Percentiles rank a stretch among this genome's conserved stretches.
phyloP scores from a whole-genome alignment of 2,888 invertebrate species.

The Xestia c-nigrum region DNA sequence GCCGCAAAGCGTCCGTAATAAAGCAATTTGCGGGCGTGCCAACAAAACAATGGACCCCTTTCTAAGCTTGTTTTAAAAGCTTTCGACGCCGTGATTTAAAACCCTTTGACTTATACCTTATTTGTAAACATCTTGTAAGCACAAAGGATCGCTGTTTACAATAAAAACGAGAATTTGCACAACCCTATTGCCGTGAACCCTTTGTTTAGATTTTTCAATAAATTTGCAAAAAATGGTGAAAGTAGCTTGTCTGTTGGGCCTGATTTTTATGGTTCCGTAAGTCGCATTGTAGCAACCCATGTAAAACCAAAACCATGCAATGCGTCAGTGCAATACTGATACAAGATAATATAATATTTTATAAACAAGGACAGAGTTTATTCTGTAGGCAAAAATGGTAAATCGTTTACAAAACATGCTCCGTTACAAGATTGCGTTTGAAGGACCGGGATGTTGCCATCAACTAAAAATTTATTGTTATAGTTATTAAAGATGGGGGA shows the following conservation, averaged over 20 bases:
- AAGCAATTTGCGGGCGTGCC: conserved; percentile 89
- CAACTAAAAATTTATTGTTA: conserved; percentile 62
- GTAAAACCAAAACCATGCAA: conserved; percentile 36
- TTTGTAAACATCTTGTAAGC: conserved; percentile 87
- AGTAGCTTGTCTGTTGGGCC: conserved; percentile 73
- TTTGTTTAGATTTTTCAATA: conserved; percentile 79
- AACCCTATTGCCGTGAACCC: conserved; percentile 86
- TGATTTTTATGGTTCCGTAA: conserved; percentile 63
- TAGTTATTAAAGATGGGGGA: conserved; percentile 59
- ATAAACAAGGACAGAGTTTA: conserved; percentile 25
- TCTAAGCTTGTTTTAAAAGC: conserved; percentile 90
- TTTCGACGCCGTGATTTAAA: conserved; percentile 90
- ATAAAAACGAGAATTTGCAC: conserved; percentile 85
- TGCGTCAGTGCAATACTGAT: conserved; percentile 24
- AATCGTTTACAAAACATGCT: conserved; percentile 57
- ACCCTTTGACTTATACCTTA: conserved; percentile 89
- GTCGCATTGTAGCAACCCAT: neutral
- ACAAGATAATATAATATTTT: conserved; percentile 31
- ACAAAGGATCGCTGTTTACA: conserved; percentile 86
- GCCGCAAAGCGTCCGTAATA: conserved; percentile 84
- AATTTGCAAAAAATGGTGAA: conserved; percentile 78
- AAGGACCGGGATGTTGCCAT: conserved; percentile 54
- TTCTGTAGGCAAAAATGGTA: conserved; percentile 48
- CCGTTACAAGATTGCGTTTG: conserved; percentile 50
- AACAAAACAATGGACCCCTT: conserved; percentile 88